A percentile compares a stretch with the other conserved stretches of the same genome.
phyloP scores from a whole-genome alignment of 1,140 invertebrate species.

The Idris sp. region DNA sequence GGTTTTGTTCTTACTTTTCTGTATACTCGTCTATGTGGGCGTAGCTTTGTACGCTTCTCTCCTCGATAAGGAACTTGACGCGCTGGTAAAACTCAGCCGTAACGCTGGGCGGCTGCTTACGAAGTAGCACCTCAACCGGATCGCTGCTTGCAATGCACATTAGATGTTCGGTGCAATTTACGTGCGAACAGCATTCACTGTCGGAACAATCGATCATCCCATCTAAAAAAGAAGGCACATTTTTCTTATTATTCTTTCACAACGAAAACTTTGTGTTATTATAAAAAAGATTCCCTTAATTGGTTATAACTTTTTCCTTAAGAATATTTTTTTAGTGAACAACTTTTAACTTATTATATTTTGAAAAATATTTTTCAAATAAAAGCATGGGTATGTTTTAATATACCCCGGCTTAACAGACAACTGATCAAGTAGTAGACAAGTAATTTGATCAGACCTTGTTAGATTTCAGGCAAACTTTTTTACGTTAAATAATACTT shows the following conservation, averaged over 20 bases:
- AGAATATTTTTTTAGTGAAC: no score
- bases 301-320: no score
- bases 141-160: slow-evolving; percentile 97
- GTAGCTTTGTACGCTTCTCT: slow-evolving; percentile 98
- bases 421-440: slow-evolving; percentile 23
- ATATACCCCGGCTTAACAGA: no score
- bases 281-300: no score
- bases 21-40: slow-evolving; percentile 98
- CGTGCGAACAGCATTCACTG: slow-evolving; percentile 93
- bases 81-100: slow-evolving; percentile 98
- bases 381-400: no score
- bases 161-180: slow-evolving; percentile 90
- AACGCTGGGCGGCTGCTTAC: slow-evolving; percentile 96
- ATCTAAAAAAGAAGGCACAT: slow-evolving; percentile 81
- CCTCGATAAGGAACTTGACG: slow-evolving; percentile 98
- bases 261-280: no score
- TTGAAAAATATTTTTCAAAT: no score
- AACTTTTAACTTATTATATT: no score
- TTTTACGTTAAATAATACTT: slow-evolving; percentile 36
- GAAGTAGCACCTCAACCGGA: slow-evolving; percentile 94
- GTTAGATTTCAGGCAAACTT: slow-evolving; percentile 12
- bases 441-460: slow-evolving; percentile 51
- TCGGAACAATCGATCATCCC: slow-evolving; percentile 98
- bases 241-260: no score
- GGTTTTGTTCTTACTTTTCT: slow-evolving; percentile 90